These are phyloP conservation scores for Dinoponera quadriceps DNA, from an alignment of 1,140 invertebrate species.

Conservation along the genomic window DNA sequence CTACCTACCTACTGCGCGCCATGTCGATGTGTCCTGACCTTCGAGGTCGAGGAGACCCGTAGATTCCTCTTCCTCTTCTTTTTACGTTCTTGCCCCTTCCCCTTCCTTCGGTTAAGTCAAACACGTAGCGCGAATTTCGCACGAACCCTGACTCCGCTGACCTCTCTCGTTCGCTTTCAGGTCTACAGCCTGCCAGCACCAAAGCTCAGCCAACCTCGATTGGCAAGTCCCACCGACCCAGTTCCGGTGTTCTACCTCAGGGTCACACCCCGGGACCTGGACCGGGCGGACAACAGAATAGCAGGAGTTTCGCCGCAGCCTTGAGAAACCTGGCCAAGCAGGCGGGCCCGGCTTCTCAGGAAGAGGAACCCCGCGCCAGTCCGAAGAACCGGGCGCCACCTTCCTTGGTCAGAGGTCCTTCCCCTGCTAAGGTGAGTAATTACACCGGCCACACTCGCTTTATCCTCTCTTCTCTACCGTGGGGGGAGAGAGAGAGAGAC, in stretches of 20 bases:
- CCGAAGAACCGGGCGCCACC: conserved; percentile 84
- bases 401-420: conserved; percentile 83
- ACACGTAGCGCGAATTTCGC: conserved; percentile 28
- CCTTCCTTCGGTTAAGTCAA: not conserved
- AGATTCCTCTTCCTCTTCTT: not conserved
- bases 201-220: conserved; percentile 82
- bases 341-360: conserved; percentile 87
- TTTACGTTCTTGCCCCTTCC: not conserved
- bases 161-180: conserved; percentile 73
- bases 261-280: conserved; percentile 85
- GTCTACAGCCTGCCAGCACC: conserved; percentile 82
- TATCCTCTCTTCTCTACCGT: not conserved
- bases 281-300: conserved; percentile 84
- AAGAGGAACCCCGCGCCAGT: conserved; percentile 83
- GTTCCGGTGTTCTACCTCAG: conserved; percentile 83
- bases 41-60: not conserved
- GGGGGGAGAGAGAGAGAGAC: too few relatives aligned
- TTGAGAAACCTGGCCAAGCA: conserved; percentile 93
- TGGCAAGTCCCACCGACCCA: conserved; percentile 83
- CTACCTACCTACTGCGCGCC: not conserved
- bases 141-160: conserved; percentile 23
- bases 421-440: conserved; percentile 82
- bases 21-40: not conserved
- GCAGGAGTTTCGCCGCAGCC: conserved; percentile 90
- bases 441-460: not conserved